These are phyloP conservation scores for Bradypodion pumilum DNA, from an alignment of 2,797 vertebrate species.

Conservation along the genomic window DNA sequence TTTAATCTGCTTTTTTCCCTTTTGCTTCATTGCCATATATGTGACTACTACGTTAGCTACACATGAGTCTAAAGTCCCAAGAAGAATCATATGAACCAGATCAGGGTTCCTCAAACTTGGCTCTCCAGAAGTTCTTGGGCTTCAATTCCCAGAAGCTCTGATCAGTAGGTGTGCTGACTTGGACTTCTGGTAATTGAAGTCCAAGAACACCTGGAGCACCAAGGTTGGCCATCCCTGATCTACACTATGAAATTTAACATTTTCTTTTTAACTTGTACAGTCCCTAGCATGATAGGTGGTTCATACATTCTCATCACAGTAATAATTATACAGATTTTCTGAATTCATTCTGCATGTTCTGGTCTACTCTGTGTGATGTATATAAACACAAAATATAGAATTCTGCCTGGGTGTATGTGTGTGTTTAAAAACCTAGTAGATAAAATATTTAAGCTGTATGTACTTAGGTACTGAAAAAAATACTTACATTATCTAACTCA, in stretches of 20 bases:
- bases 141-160: no score
- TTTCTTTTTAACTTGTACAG: background rate
- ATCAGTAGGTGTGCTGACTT: no score
- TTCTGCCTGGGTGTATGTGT: background rate
- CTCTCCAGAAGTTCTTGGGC: no score
- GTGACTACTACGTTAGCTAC: background rate
- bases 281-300: background rate
- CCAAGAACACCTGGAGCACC: no score
- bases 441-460: background rate
- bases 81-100: no score
- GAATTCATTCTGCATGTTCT: background rate
- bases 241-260: background rate
- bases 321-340: background rate
- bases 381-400: background rate
- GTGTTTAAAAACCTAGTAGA: background rate
- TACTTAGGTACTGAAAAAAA: background rate
- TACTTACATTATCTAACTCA: background rate
- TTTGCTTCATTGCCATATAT: background rate
- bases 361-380: background rate
- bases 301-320: background rate
- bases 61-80: no score
- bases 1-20: background rate
- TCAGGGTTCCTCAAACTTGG: no score
- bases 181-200: no score
- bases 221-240: no score